These are phyloP conservation scores for Perca schrenkii DNA, from an alignment of 2,113 vertebrate genomes.

Conservation along the genomic window DNA sequence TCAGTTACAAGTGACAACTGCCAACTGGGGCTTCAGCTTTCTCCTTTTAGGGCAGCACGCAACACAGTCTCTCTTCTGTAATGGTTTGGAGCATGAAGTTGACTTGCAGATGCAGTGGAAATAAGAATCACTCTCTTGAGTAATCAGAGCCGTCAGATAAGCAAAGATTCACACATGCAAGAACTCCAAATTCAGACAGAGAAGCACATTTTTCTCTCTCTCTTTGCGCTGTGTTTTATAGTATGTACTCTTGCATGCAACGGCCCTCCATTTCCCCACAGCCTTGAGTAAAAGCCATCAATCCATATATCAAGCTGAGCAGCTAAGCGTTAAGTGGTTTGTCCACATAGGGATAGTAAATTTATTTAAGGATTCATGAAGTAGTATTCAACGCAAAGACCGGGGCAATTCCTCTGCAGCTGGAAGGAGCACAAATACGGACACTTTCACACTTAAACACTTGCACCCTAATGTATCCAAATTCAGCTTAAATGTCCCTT, in stretches of 20 bases:
- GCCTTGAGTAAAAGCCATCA: conserved; percentile 31
- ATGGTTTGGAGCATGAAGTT: conserved; percentile 34
- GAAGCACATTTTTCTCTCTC: conserved; percentile 5
- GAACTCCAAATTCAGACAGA: neutral
- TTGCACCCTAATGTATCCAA: neutral
- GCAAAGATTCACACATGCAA: conserved; percentile 16
- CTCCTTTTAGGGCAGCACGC: conserved; percentile 65
- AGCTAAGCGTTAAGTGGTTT: conserved; percentile 62
- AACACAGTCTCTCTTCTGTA: conserved; percentile 18
- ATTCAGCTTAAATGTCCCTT: conserved; percentile 22
- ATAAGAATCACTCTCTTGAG: conserved; percentile 14
- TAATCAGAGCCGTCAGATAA: conserved; percentile 22
- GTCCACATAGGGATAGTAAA: conserved; percentile 69
- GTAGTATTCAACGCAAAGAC: conserved; percentile 34
- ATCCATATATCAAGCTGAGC: conserved; percentile 62
- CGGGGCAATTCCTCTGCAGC: conserved; percentile 33
- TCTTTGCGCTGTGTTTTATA: conserved; percentile 38
- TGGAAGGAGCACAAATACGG: conserved; percentile 20
- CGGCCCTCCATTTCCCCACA: neutral
- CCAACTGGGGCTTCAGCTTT: conserved; percentile 58
- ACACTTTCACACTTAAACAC: conserved; percentile 25
- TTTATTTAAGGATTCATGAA: conserved; percentile 69
- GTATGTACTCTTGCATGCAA: conserved; percentile 39
- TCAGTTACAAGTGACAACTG: conserved; percentile 64
- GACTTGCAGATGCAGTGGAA: conserved; percentile 47